These are phyloP conservation scores for Herpetotheres cachinnans DNA, from an alignment of 2,113 vertebrate genomes.

Conservation along the genomic window DNA sequence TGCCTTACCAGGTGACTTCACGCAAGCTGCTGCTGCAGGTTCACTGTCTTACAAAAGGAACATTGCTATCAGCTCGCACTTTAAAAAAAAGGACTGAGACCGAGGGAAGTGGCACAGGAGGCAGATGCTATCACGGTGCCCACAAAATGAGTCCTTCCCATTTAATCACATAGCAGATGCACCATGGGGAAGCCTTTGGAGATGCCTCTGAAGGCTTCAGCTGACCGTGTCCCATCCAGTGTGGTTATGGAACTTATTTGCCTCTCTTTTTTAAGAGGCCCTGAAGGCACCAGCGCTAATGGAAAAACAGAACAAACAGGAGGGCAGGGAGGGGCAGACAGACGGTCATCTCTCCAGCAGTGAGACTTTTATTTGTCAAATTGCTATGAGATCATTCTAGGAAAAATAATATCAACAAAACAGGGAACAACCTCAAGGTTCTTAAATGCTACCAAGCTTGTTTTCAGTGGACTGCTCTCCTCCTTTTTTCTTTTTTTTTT, in stretches of 20 bases:
- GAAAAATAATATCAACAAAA: not conserved
- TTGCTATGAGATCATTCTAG: not conserved
- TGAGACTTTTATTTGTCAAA: not conserved
- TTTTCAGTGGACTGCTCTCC: not conserved
- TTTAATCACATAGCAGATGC: accelerated
- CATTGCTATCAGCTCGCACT: not conserved
- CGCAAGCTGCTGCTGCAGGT: not conserved
- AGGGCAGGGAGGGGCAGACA: not conserved
- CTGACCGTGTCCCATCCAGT: accelerated
- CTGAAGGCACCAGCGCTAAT: not conserved
- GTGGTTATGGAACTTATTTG: not conserved
- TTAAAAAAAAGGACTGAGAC: not conserved
- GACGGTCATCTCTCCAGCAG: not conserved
- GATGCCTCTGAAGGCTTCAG: not conserved
- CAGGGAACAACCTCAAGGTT: not conserved
- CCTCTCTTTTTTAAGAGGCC: not conserved
- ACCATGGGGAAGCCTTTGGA: not conserved
- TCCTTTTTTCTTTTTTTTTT: not conserved
- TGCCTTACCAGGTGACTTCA: not conserved
- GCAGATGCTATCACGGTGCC: not conserved
- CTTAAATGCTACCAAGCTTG: not conserved
- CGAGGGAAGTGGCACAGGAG: no score
- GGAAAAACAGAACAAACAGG: not conserved
- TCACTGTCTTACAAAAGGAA: not conserved
- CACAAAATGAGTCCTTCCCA: not conserved